Base-by-base conservation (phyloP, 1,140 invertebrate species). In the Streblospio benedicti region DNA sequence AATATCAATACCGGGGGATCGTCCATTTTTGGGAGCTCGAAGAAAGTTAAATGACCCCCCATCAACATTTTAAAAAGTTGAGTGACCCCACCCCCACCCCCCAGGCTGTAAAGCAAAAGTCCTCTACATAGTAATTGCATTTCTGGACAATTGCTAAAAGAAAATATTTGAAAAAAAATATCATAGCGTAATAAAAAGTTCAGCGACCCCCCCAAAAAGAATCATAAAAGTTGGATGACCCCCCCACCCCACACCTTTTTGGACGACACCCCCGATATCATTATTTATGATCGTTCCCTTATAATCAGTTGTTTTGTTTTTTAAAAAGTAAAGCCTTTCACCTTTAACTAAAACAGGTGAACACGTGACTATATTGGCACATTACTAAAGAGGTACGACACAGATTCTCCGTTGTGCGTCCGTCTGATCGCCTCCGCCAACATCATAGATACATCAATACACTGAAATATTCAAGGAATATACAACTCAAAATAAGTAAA, bases 401-500 rank as follows among this genome's bases (percentile, higher is more conserved):
- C 91, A 54, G 90, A 93, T 83, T 97, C 93, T 59, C 93, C 93
- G 74, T 97, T 97, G 78, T 97, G 93, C 62, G 93, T 97, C 70
- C 93, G 83, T 69, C 94, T 83, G 43, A 97, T 91, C 41, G 93
- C 93, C 79, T 97, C 94, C 30, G 93, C 93, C 71, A 98, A 87
- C 85, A 98, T 97, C 85, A 94, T 93, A 2, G 93, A 96, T 33
- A 97, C 90, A 77, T 97, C 93, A 72, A 97, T 95, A 68, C 88
- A 91, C 89, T 97, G 80, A 61, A 88, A 85, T 3, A 43, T 12
- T 41, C 9, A 6, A 49, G 45, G 45, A 49, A 18, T 49, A 18
- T 49, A 49, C 45, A 49, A 16, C 45, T 14, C 20, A 9, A 38
- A n/a, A 38, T 9, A 38, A 38, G 9, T 9, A 23, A 9, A 23